phyloP scores from a whole-genome alignment of 2,797 vertebrate species.

The Myotis myotis region DNA sequence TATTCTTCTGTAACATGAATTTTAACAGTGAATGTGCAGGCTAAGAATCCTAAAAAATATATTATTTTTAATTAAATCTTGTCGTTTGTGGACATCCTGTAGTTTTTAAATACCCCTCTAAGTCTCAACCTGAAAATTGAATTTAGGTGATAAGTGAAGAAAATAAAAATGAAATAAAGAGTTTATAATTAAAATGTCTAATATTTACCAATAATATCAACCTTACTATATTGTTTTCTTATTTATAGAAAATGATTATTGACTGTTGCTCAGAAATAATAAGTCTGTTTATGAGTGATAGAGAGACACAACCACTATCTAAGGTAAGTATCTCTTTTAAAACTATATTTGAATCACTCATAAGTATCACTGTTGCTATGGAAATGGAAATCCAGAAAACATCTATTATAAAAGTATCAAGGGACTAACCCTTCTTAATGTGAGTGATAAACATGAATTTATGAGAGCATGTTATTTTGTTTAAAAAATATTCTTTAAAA shows the following conservation, averaged over 20 bases:
- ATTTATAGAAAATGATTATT: slow-evolving; percentile 82
- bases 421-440: slow-evolving; percentile 16
- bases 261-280: slow-evolving; percentile 86
- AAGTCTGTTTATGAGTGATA: slow-evolving; percentile 78
- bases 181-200: slow-evolving; percentile 49
- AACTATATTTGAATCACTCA: not conserved
- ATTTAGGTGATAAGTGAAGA: not conserved
- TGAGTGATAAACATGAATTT: slow-evolving; percentile 9
- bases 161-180: slow-evolving; percentile 14
- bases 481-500: slow-evolving; percentile 55
- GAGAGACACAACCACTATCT: slow-evolving; percentile 68
- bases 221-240: slow-evolving; percentile 63
- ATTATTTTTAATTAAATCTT: not conserved
- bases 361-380: not conserved
- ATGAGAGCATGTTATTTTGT: slow-evolving; percentile 24
- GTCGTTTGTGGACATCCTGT: not conserved
- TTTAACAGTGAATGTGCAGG: not conserved
- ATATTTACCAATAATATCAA: slow-evolving; percentile 23
- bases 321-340: slow-evolving; percentile 82
- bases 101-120: not conserved
- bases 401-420: slow-evolving; percentile 35
- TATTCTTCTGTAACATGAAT: not conserved
- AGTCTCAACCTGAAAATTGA: not conserved
- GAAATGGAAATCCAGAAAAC: slow-evolving; percentile 58
- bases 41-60: not conserved